Evolutionary conservation across 2,888 invertebrate species (phyloP), one percentile per base, ranked within the genome.

Genomic region (Plagodis dolabraria): DNA sequence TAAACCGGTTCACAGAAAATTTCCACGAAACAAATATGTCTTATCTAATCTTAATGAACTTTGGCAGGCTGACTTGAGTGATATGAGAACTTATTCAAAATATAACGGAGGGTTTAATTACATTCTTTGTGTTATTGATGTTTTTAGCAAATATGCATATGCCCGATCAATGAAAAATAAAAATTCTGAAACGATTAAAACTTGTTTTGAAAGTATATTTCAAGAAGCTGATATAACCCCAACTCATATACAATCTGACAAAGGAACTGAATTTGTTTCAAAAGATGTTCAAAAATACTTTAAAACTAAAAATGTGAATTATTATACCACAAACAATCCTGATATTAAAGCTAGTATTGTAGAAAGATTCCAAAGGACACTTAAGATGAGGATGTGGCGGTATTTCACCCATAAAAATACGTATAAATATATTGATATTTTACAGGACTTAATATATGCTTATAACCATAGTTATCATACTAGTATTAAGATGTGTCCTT

Each of bases 361-460:
- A n/a, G n/a, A n/a, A n/a, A n/a, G n/a, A n/a, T n/a, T n/a, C 66
- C 70, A 71, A 55, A 65, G 69, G 63, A 73, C 72, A 45, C 53
- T 73, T 0, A 69, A 73, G 60, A 67, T 57, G 57, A 69, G 68
- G 61, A 71, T 70, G 69, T 73, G 67, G 70, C 68, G 72, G 33
- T 68, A n/a, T n/a, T n/a, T n/a, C n/a, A n/a, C n/a, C n/a, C n/a
- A n/a, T n/a, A n/a, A n/a, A n/a, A n/a, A n/a, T 33, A 57, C 38
- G 6, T 58, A 66, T 49, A 64, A 35, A 49, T 69, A 69, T 40
- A 53, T 63, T 11, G 52, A 68, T 50, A 49, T 66, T 36, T 46
- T 62, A 33, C 58, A 62, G 53, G 60, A 62, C 35, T 60, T 65
- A 43, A 0, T 61, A 42, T 42, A 64, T 52, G 49, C 53, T 36